Base-by-base conservation (phyloP, 2,797 vertebrate genomes). In the Echiichthys vipera region DNA sequence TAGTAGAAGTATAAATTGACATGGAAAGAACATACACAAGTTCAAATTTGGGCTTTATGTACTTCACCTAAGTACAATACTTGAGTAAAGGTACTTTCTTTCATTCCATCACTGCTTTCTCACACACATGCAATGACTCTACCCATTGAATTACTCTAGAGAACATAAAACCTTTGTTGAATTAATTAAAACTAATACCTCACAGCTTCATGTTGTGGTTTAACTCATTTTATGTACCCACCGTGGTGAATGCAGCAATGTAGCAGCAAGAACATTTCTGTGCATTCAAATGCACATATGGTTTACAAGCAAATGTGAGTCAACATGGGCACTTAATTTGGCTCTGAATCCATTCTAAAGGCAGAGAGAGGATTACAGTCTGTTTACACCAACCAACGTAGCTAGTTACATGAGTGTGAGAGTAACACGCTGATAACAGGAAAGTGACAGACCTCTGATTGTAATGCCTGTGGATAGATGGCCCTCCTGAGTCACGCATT, bases 181-280 rank as follows among this genome's bases (percentile, higher is more conserved):
- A 62, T 42, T 65, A 9, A 64, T 57, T 66, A 29, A 47, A 67
- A 30, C 18, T 12, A 50, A 73, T 49, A 57, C 42, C 22, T 59
- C 5, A 65, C 39, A 36, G 58, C 56, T 51, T 66, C 50, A 49
- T 49, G 14, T 39, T 13, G 56, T 27, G 62, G 40, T 27, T 81
- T 25, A 58, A 57, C 27, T 74, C 8, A 40, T 61, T 78, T 32
- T 24, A 63, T 66, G n/a, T 36, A 15, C 54, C 40, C 15, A 14
- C 27, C 5, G 29, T 15, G 12, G 47, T 49, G 57, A 67, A 27
- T 39, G 17, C 3, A 34, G 63, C 11, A 54, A 29, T 15, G 1
- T 1, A 46, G 47, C 30, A n/a, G 36, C 5, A 30, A 34, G 6
- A 49, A 20, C 29, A 10, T 30, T 18, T 9, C 0, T 42, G 18